These are phyloP conservation scores for Premnoplex brunnescens DNA, from an alignment of 2,797 vertebrate genomes.

Conservation along the genomic window DNA sequence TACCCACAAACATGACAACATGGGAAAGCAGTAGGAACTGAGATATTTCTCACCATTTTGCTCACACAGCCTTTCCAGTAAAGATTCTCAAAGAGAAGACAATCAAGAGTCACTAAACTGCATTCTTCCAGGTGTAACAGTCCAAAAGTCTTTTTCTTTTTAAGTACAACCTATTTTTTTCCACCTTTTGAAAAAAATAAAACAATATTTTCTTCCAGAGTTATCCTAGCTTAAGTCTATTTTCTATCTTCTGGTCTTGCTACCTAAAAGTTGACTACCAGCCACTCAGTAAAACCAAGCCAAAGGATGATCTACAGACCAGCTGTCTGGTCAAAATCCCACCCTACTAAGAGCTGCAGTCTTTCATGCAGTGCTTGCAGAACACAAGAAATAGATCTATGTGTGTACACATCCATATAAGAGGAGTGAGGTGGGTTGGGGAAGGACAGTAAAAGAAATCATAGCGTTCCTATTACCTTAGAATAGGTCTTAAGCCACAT, in stretches of 20 bases:
- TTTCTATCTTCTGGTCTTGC: not conserved
- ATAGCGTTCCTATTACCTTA: not conserved
- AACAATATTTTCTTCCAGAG: not conserved
- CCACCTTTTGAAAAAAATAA: not conserved
- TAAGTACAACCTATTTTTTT: not conserved
- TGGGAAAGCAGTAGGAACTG: not conserved
- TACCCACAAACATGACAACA: not conserved
- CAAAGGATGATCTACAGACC: not conserved
- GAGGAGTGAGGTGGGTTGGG: not conserved
- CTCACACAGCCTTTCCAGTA: not conserved
- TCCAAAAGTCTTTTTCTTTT: not conserved
- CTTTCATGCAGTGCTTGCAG: not conserved
- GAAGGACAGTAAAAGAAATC: not conserved
- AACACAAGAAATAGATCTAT: not conserved
- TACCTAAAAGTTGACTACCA: not conserved
- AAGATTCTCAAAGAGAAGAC: not conserved
- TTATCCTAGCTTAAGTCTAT: not conserved
- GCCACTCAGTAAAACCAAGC: not conserved
- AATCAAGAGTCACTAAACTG: not conserved
- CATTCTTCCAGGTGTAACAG: not conserved
- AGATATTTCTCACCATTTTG: not conserved
- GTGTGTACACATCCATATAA: not conserved
- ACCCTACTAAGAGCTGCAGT: not conserved
- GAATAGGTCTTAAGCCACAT: not conserved
- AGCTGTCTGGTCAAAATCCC: not conserved